Percentiles rank a stretch among this genome's conserved stretches.
Conservation (phyloP, 2,888 invertebrate species). For the Odontothrips loti region DNA sequence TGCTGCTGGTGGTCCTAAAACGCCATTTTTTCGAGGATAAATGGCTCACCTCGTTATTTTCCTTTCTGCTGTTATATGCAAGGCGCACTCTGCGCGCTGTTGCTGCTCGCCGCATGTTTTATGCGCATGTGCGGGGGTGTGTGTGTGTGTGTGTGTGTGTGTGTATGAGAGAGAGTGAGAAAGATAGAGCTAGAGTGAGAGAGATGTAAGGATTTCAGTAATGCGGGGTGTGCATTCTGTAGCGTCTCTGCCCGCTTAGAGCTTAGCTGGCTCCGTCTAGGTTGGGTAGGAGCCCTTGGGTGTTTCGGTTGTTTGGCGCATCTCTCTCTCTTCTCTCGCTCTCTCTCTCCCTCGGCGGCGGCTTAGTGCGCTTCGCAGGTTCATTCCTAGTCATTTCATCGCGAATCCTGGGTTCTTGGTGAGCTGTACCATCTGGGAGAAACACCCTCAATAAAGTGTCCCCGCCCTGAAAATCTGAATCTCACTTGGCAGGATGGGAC, state of each 20-base stretch:
- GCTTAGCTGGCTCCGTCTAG: too few species aligned
- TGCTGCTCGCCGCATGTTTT: background rate
- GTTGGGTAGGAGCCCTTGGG: too few species aligned
- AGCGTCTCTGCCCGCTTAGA: background rate
- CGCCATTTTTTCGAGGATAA: background rate
- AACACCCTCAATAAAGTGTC: too few species aligned
- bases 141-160: background rate
- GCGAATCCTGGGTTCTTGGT: too few species aligned
- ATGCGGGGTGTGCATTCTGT: too few species aligned
- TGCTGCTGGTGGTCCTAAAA: background rate
- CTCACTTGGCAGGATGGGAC: too few species aligned
- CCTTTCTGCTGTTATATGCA: background rate
- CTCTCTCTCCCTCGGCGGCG: too few species aligned
- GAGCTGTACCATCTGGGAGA: too few species aligned
- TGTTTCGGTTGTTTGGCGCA: background rate
- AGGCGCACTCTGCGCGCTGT: background rate
- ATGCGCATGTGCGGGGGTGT: background rate
- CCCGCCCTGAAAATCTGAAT: too few species aligned
- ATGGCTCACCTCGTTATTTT: slow-evolving; percentile 7
- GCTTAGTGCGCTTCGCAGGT: too few species aligned
- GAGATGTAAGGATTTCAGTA: background rate
- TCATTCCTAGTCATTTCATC: too few species aligned
- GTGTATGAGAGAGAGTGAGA: background rate
- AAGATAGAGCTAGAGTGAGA: background rate
- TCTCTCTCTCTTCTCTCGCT: background rate